Conservation (phyloP, 2,888 invertebrate species). For the Aphrophora alni region DNA sequence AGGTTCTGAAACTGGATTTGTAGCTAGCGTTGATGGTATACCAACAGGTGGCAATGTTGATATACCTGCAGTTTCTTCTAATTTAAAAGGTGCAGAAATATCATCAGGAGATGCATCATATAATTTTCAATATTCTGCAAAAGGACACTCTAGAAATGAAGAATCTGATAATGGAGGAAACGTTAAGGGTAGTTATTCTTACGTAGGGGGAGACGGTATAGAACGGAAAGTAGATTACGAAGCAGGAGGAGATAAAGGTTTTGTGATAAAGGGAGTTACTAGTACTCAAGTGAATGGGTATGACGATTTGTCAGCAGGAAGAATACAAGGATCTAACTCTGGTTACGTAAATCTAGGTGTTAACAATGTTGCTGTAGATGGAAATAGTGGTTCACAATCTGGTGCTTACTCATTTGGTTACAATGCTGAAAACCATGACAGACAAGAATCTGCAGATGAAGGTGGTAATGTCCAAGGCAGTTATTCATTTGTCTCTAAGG, state of each 20-base stretch:
- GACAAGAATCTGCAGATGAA: conserved; percentile 38
- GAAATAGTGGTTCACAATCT: not conserved
- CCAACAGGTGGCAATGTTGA: not conserved
- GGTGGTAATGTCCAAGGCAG: conserved; percentile 42
- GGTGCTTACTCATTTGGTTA: conserved; percentile 51
- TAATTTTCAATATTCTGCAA: conserved; percentile 29
- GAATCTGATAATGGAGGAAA: conserved; percentile 46
- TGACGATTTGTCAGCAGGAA: no score
- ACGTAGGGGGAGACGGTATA: conserved; percentile 43
- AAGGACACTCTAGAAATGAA: conserved; percentile 46
- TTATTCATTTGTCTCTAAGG: conserved; percentile 46
- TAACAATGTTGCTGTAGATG: no score
- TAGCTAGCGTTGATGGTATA: conserved; percentile 45
- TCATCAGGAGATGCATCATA: conserved; percentile 23
- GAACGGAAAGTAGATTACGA: conserved; percentile 47
- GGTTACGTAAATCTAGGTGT: no score
- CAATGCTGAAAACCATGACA: conserved; percentile 45
- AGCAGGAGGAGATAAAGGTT: conserved; percentile 53
- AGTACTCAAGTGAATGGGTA: not conserved
- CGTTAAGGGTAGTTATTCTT: conserved; percentile 48
- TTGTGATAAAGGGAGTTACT: conserved; percentile 50
- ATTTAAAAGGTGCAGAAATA: no score
- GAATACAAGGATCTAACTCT: no score
- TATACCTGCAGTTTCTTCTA: no score
- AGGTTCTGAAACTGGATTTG: conserved; percentile 53